Percentiles rank a stretch among this genome's conserved stretches.
phyloP scores from a whole-genome alignment of 2,888 invertebrate genomes.

The Nymphalis polychloros region DNA sequence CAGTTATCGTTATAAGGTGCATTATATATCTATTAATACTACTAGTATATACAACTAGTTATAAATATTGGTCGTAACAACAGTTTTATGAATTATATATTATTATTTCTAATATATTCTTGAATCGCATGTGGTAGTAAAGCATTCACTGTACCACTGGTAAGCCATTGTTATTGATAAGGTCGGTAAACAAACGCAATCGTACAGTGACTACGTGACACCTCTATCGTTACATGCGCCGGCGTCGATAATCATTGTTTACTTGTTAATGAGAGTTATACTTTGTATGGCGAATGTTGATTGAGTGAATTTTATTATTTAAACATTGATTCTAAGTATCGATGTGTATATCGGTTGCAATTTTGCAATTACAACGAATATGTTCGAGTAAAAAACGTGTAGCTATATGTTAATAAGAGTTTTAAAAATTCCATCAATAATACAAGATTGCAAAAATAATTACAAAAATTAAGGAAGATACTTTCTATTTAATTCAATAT shows the following conservation, averaged over 20 bases:
- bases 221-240: conserved; percentile 56
- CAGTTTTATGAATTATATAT: neutral
- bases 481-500: too few relatives aligned
- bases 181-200: conserved; percentile 69
- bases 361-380: neutral
- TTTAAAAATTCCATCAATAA: too few relatives aligned
- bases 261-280: conserved; percentile 46
- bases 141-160: conserved; percentile 49
- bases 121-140: conserved; percentile 25
- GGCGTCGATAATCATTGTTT: conserved; percentile 55
- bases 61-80: too few relatives aligned
- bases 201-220: conserved; percentile 67
- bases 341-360: neutral
- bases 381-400: neutral
- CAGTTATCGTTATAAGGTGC: too few relatives aligned
- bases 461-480: too few relatives aligned
- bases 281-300: conserved; percentile 15
- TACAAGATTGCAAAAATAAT: too few relatives aligned
- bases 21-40: too few relatives aligned
- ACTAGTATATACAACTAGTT: too few relatives aligned
- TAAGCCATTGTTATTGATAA: conserved; percentile 70
- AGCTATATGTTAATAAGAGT: too few relatives aligned
- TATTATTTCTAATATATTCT: neutral
- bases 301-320: conserved; percentile 26
- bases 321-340: conserved; percentile 18